These are phyloP conservation scores for Arctocebus calabarensis DNA, from an alignment of 2,797 vertebrate genomes.

Conservation along the genomic window DNA sequence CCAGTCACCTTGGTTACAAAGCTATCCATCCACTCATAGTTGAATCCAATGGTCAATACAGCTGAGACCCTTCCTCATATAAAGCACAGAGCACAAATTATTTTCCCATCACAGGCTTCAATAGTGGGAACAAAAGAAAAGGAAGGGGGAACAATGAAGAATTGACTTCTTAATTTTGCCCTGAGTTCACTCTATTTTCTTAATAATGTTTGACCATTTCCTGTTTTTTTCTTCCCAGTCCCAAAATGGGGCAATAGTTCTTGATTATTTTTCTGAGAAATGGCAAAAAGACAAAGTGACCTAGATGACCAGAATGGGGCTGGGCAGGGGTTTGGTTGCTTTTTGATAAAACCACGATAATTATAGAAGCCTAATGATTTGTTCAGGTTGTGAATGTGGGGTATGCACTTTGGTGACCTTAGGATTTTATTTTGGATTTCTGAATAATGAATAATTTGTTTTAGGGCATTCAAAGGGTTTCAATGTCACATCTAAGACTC, in stretches of 20 bases:
- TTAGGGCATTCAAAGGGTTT: conserved; percentile 68
- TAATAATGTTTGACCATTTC: conserved; percentile 56
- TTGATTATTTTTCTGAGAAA: conserved; percentile 68
- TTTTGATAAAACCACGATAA: conserved; percentile 75
- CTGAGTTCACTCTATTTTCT: background rate
- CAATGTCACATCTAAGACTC: conserved; percentile 69
- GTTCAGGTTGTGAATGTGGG: conserved; percentile 68
- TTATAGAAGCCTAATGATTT: conserved; percentile 76
- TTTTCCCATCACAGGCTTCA: background rate
- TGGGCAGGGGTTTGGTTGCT: background rate
- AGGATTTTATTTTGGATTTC: conserved; percentile 78
- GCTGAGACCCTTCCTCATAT: background rate
- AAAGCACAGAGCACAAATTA: background rate
- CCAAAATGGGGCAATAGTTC: background rate
- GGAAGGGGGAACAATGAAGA: background rate
- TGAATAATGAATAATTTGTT: conserved; percentile 83
- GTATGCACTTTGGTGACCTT: conserved; percentile 66
- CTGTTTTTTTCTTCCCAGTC: background rate
- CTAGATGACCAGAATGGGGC: background rate
- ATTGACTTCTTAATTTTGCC: conserved; percentile 43
- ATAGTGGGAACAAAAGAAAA: background rate
- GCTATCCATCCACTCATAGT: background rate
- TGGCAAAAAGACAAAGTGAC: conserved; percentile 67
- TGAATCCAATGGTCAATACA: background rate
- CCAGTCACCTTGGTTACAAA: background rate